Evolutionary conservation across 2,113 vertebrate genomes (phyloP), one percentile per base, ranked within the genome.

Genomic region (Holacanthus passer): DNA sequence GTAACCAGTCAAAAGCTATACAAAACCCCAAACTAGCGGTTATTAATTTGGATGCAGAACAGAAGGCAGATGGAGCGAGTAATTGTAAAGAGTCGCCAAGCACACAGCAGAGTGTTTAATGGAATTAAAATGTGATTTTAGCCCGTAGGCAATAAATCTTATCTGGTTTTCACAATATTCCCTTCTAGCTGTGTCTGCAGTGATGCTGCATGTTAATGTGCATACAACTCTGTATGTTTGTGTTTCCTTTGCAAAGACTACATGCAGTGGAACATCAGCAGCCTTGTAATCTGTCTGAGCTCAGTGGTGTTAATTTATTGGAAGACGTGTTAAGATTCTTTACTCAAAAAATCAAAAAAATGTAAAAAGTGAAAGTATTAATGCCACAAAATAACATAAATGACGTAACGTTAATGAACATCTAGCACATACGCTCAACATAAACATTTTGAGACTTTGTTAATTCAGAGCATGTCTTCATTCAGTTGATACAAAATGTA

Each of bases 51-150:
- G 85, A 84, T 79, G 71, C 70, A 80, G 72, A 81, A 79, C 58
- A 75, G 76, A 78, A 80, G 81, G 73, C 91, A 94, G 93, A 93
- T 92, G 93, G 91, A 92, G 88, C 86, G 78, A 69, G 73, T 92
- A 93, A 93, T 93, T 93, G 90, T 93, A 87, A 87, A 89, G 85
- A 89, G 75, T 89, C 64, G 64, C 82, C 84, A 89, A 87, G 89
- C 88, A 93, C 83, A 87, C 83, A 87, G 76, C 77, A 79, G 56
- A 84, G 84, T 88, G 79, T 90, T 91, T 87, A 90, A 92, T 85
- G 84, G 86, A 88, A 88, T 92, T 87, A 92, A 74, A 87, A 82
- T 87, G 52, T 63, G 81, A 81, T 80, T 90, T 87, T 79, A 53
- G 56, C 65, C 83, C 20, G 68, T 68, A 76, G 85, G 85, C 82